phyloP scores from a whole-genome alignment of 2,797 vertebrate species.

The Gymnodraco acuticeps region DNA sequence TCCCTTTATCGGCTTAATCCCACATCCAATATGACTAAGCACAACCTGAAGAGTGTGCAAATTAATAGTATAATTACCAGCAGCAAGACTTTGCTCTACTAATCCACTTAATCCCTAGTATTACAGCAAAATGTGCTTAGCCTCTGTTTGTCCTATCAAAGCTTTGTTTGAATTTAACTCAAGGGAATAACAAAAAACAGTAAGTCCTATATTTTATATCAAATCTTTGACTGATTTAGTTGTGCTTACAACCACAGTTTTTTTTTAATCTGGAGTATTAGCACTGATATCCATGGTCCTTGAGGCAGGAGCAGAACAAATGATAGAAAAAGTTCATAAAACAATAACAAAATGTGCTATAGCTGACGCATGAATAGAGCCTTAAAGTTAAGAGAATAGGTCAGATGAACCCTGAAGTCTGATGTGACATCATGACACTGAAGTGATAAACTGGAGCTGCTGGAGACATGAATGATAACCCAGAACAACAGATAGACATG shows the following conservation, averaged over 20 bases:
- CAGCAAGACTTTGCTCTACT: constrained; percentile 12
- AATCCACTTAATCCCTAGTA: constrained; percentile 45
- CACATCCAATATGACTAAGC: constrained; percentile 26
- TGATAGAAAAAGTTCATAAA: constrained; percentile 39
- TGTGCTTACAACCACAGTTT: not conserved
- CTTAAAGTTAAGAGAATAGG: constrained; percentile 41
- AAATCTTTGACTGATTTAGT: constrained; percentile 17
- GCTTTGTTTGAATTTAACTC: constrained; percentile 37
- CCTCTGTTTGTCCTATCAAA: not conserved
- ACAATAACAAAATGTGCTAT: constrained; percentile 16
- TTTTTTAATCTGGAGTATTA: constrained; percentile 21
- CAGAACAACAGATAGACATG: constrained; percentile 47
- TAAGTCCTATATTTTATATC: not conserved
- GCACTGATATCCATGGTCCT: constrained; percentile 19
- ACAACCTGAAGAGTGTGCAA: constrained; percentile 36
- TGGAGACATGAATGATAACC: constrained; percentile 46
- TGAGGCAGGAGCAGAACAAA: constrained; percentile 35
- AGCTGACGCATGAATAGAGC: constrained; percentile 36
- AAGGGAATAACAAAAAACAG: constrained; percentile 22
- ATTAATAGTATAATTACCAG: constrained; percentile 41
- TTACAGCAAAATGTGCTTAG: constrained; percentile 7
- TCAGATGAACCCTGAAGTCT: constrained; percentile 57
- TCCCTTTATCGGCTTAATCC: constrained; percentile 30
- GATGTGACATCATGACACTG: constrained; percentile 63
- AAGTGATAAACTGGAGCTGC: constrained; percentile 55